Evolutionary conservation across 1,140 invertebrate species (phyloP).

Genomic region (Drosophila leontia): DNA sequence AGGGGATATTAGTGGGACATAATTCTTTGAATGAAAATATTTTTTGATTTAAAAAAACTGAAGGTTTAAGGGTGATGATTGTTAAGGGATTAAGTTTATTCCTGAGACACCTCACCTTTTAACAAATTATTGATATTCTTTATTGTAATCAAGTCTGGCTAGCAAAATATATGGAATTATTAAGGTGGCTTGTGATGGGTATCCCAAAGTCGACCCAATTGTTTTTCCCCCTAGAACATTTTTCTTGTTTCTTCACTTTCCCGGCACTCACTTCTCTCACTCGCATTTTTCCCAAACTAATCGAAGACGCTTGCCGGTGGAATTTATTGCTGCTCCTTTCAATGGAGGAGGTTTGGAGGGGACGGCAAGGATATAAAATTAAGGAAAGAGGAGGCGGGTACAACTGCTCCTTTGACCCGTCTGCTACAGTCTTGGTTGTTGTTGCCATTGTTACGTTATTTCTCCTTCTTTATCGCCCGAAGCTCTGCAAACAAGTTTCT

Average conservation of each 20-base stretch:
- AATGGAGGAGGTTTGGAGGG: neutral
- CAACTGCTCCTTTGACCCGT: conserved; percentile 76
- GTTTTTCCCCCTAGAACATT: neutral
- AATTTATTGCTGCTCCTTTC: conserved; percentile 68
- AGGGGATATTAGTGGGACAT: neutral
- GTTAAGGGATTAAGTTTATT: no score
- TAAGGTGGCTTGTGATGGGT: neutral
- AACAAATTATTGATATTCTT: neutral
- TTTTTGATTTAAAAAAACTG: no score
- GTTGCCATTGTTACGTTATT: conserved; percentile 64
- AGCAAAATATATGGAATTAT: no score
- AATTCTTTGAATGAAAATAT: neutral
- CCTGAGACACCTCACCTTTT: neutral
- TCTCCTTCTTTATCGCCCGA: conserved; percentile 59
- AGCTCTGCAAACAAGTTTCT: conserved; percentile 77
- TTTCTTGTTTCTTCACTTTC: conserved; percentile 15
- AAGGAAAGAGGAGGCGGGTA: conserved; percentile 1
- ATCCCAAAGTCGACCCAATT: neutral
- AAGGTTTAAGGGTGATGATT: neutral
- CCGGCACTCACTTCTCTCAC: conserved; percentile 26
- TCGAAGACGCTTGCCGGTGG: conserved; percentile 65
- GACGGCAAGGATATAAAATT: conserved; percentile 1
- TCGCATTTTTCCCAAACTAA: conserved; percentile 56
- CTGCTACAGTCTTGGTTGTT: conserved; percentile 49
- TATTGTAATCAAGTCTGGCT: neutral